A percentile compares a stretch with the other conserved stretches of the same genome.
phyloP scores from a whole-genome alignment of 2,113 vertebrate species.

The Oplegnathus fasciatus region DNA sequence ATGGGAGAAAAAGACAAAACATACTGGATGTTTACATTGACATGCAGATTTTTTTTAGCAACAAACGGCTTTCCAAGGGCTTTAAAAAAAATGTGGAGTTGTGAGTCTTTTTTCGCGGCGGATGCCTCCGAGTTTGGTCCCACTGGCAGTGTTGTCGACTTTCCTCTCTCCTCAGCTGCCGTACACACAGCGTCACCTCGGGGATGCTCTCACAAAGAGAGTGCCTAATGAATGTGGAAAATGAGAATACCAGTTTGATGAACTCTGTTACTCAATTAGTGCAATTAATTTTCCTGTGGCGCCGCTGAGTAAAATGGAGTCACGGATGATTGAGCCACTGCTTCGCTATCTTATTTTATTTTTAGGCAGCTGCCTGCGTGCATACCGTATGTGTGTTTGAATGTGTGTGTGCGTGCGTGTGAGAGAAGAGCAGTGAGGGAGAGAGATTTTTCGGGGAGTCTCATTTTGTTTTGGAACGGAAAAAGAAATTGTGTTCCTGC shows the following conservation, averaged over 20 bases:
- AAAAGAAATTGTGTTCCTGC: slow-evolving; percentile 57
- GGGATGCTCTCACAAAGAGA: slow-evolving; percentile 78
- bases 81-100: background rate
- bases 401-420: background rate
- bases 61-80: slow-evolving; percentile 23
- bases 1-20: background rate
- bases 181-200: slow-evolving; percentile 59
- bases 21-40: slow-evolving; percentile 20
- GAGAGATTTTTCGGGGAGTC: background rate
- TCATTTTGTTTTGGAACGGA: slow-evolving; percentile 61
- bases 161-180: slow-evolving; percentile 40
- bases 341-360: slow-evolving; percentile 76
- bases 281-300: slow-evolving; percentile 94
- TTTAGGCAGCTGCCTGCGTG: slow-evolving; percentile 59
- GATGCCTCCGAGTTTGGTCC: slow-evolving; percentile 40
- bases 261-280: slow-evolving; percentile 93
- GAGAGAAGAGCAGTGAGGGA: background rate
- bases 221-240: slow-evolving; percentile 89
- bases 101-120: slow-evolving; percentile 12
- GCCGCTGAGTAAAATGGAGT: slow-evolving; percentile 88
- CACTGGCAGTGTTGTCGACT: slow-evolving; percentile 35
- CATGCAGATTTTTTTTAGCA: slow-evolving; percentile 13
- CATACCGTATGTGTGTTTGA: background rate
- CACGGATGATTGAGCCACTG: slow-evolving; percentile 83
- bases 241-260: slow-evolving; percentile 91